Base-by-base conservation (phyloP, 2,113 vertebrate species). In the Phoenicopterus ruber region DNA sequence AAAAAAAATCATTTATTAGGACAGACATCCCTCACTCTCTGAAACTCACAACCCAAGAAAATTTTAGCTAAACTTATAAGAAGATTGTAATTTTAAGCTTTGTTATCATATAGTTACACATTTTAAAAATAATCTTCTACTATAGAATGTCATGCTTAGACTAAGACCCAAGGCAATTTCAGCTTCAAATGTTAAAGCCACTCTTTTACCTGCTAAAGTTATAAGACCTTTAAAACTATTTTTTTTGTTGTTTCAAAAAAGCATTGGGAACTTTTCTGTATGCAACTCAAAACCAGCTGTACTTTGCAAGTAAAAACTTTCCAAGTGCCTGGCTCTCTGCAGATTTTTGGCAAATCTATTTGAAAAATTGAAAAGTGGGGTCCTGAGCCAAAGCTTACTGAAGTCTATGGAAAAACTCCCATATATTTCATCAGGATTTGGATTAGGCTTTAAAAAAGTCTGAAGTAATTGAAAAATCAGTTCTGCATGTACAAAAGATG, bases 381-480 rank as follows among this genome's bases (percentile, higher is more conserved):
- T 28, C 32, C 62, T 63, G 81, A 95, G 95, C 95, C 96, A 97
- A 96, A 96, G 58, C 71, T 96, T 89, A 89, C 81, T 97, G 88
- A 95, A 91, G 70, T 70, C 83, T 47, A 73, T 87, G 96, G 95
- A 97, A 97, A 97, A 94, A 94, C 62, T 96, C 95, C 95, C 84
- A 92, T 59, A 92, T 91, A 95, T 97, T 95, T 97, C 94, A 97
- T 95, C 93, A 97, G 93, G 86, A 79, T 94, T 94, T 96, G 94
- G 93, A 97, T 73, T 80, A 85, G 89, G 88, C 74, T 76, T 77
- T 85, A 46, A 96, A 96, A 91, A 84, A 79, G 44, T 72, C 91
- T 91, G 47, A 96, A 97, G 86, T 96, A 96, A 95, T 91, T 97
- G 97, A 97, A 96, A 97, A 97, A 94, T 94, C 94, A 96, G 86